Percentiles rank a stretch among this genome's conserved stretches.
Conservation (phyloP, 2,113 vertebrate genomes). For the Pelecanus crispus region DNA sequence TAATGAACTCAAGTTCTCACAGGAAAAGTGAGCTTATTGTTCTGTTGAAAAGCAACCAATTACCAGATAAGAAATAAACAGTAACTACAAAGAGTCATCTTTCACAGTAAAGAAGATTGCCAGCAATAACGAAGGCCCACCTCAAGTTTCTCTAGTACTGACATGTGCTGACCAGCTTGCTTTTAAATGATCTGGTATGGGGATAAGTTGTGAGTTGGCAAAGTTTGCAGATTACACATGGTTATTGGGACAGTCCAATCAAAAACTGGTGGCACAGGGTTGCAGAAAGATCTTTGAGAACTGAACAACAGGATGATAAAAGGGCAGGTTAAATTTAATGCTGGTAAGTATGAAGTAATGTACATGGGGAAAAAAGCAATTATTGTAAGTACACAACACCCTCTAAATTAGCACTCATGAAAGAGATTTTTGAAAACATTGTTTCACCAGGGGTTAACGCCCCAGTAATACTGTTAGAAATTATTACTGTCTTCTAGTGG, state of each 20-base stretch:
- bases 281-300: neutral
- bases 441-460: rapidly evolving
- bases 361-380: rapidly evolving
- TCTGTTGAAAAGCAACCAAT: neutral
- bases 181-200: neutral
- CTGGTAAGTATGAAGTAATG: neutral
- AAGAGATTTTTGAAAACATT: neutral
- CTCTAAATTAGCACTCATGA: neutral
- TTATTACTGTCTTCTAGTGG: neutral
- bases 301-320: neutral
- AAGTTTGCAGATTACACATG: neutral
- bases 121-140: neutral
- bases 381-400: neutral
- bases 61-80: neutral
- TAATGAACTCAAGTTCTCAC: neutral
- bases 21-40: neutral
- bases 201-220: neutral
- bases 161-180: neutral
- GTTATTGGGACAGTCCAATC: neutral
- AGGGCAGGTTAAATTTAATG: neutral
- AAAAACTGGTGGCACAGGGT: neutral
- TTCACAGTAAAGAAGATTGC: neutral
- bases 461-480: neutral
- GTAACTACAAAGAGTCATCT: neutral
- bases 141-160: neutral